Evolutionary conservation across 2,888 invertebrate genomes (phyloP).

Genomic region (Pollenia angustigena): DNA sequence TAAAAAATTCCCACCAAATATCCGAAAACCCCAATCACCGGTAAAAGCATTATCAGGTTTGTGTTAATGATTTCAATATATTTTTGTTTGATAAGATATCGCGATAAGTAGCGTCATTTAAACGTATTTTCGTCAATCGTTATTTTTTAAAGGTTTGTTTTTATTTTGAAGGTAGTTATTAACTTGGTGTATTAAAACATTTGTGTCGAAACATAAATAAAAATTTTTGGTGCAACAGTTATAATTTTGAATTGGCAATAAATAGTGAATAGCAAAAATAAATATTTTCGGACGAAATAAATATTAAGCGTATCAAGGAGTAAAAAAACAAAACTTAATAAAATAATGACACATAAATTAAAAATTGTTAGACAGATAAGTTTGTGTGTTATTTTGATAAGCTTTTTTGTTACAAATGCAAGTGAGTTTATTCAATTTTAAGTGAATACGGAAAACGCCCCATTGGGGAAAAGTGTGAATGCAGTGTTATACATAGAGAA

Average conservation of each 20-base stretch:
- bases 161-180: slow-evolving; percentile 40
- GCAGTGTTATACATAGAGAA: too few species aligned
- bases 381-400: slow-evolving; percentile 21
- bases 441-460: too few species aligned
- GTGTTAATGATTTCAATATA: slow-evolving; percentile 5
- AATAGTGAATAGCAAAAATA: background rate
- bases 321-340: background rate
- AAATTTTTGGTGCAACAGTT: slow-evolving; percentile 23
- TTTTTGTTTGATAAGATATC: slow-evolving; percentile 55
- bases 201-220: background rate
- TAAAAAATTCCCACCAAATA: too few species aligned
- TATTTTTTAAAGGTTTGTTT: background rate
- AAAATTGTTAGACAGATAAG: background rate
- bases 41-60: background rate
- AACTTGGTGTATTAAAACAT: slow-evolving; percentile 12
- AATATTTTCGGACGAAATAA: slow-evolving; percentile 1
- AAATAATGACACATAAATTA: slow-evolving; percentile 27
- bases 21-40: background rate
- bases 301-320: background rate
- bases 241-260: slow-evolving; percentile 46
- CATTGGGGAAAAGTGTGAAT: too few species aligned
- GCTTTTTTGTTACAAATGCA: slow-evolving; percentile 12
- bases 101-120: slow-evolving; percentile 66
- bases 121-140: slow-evolving; percentile 61
- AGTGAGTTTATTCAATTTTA: slow-evolving; percentile 25